These are phyloP conservation scores for Porites rus DNA, from an alignment of 92 coral and sea anemone species.

Conservation along the genomic window DNA sequence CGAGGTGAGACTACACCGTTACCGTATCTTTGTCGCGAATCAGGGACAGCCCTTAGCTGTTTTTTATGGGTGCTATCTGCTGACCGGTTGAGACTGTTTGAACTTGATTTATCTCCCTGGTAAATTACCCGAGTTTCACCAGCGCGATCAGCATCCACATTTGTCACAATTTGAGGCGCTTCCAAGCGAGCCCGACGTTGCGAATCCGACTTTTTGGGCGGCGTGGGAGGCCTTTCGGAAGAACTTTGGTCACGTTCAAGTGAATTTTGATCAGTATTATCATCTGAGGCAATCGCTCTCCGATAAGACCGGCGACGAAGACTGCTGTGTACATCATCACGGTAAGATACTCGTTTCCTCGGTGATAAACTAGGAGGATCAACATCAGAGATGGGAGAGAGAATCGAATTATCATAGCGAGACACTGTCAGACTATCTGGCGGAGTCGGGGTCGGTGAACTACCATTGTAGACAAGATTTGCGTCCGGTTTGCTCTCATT, in stretches of 20 bases:
- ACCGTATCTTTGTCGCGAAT: conserved; percentile 31
- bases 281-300: conserved; percentile 77
- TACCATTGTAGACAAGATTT: conserved; percentile 14
- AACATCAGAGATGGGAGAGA: conserved; percentile 56
- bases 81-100: conserved; percentile 16
- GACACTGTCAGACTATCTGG: conserved; percentile 17
- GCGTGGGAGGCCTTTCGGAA: conserved; percentile 8
- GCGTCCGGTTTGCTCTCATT: conserved; percentile 25
- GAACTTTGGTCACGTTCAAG: conserved; percentile 27
- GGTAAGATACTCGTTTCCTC: conserved; percentile 30
- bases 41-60: conserved; percentile 49
- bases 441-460: conserved; percentile 36
- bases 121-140: conserved; percentile 15
- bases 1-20: conserved; percentile 30
- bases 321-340: conserved; percentile 58
- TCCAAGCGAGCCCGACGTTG: conserved; percentile 31
- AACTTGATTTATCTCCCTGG: conserved; percentile 32
- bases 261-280: conserved; percentile 5
- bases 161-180: conserved; percentile 32
- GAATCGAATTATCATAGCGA: conserved; percentile 32
- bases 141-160: conserved; percentile 24
- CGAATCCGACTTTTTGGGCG: conserved; percentile 12
- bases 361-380: conserved; percentile 56
- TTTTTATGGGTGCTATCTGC: conserved; percentile 30
- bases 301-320: conserved; percentile 87